Evolutionary conservation across 2,113 vertebrate species (phyloP).

Genomic region (Lasiurus borealis): DNA sequence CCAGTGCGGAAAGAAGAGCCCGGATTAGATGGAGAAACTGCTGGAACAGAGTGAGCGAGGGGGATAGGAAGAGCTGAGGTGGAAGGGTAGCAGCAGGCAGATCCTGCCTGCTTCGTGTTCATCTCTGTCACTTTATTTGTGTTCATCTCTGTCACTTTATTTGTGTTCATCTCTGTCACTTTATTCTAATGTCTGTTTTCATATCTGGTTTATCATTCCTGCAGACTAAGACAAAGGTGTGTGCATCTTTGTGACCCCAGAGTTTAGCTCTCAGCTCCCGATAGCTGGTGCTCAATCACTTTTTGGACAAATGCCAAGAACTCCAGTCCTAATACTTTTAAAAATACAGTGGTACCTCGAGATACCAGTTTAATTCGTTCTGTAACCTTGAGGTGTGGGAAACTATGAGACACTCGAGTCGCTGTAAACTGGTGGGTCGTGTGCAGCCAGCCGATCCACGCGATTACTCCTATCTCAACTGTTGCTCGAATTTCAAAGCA

Average conservation of each 20-base stretch:
- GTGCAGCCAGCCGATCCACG: too few species aligned
- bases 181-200: not conserved
- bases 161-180: too few species aligned
- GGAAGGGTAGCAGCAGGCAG: not conserved
- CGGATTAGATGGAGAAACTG: not conserved
- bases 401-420: too few species aligned
- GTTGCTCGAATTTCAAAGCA: too few species aligned
- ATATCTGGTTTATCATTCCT: fast-evolving
- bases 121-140: too few species aligned
- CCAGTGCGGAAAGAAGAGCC: not conserved
- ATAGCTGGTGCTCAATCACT: not conserved
- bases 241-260: not conserved
- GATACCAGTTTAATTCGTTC: too few species aligned
- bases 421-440: too few species aligned
- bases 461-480: too few species aligned
- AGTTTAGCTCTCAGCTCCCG: not conserved
- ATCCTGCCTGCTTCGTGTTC: not conserved
- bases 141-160: too few species aligned
- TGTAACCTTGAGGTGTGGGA: too few species aligned
- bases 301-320: not conserved
- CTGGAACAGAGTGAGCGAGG: not conserved
- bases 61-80: not conserved
- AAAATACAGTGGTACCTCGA: not conserved
- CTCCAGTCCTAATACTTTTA: not conserved
- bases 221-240: not conserved